Percentiles rank a stretch among this genome's conserved stretches.
Evolutionary conservation across 2,113 vertebrate species (phyloP).

Genomic region (Prietella phreatophila): DNA sequence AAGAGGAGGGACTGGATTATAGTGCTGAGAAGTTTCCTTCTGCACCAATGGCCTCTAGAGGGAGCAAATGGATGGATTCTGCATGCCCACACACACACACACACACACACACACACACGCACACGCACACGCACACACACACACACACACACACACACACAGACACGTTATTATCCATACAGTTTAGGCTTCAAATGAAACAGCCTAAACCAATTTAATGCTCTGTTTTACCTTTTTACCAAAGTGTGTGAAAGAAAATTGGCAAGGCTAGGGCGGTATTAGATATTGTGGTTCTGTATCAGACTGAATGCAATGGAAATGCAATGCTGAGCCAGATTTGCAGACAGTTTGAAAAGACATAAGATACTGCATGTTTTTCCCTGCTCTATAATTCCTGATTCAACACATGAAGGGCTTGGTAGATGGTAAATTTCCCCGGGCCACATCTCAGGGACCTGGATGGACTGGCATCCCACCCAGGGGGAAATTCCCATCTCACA

Average conservation of each 20-base stretch:
- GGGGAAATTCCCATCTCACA: not conserved
- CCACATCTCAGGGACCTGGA: not conserved
- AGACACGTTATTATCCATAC: not conserved
- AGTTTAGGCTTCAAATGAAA: not conserved
- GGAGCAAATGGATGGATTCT: constrained; percentile 2
- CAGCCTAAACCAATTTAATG: not conserved
- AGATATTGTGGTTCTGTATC: not conserved
- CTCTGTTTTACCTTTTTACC: not conserved
- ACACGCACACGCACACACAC: too few relatives aligned
- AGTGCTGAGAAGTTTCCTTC: constrained; percentile 12
- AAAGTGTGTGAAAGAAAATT: not conserved
- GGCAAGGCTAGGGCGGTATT: not conserved
- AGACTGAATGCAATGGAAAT: not conserved
- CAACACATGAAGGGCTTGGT: not conserved
- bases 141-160: not conserved
- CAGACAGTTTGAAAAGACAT: not conserved
- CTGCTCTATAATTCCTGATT: not conserved
- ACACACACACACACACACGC: not conserved
- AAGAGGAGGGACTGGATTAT: not conserved
- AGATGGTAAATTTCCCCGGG: not conserved
- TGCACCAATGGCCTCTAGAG: constrained; percentile 4
- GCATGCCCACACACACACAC: not conserved
- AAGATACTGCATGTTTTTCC: not conserved
- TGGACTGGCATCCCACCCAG: not conserved
- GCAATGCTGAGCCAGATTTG: not conserved